phyloP scores from a whole-genome alignment of 30 jellyfish, hydroid and myxozoan species.

The Pseudorhiza aurosa region DNA sequence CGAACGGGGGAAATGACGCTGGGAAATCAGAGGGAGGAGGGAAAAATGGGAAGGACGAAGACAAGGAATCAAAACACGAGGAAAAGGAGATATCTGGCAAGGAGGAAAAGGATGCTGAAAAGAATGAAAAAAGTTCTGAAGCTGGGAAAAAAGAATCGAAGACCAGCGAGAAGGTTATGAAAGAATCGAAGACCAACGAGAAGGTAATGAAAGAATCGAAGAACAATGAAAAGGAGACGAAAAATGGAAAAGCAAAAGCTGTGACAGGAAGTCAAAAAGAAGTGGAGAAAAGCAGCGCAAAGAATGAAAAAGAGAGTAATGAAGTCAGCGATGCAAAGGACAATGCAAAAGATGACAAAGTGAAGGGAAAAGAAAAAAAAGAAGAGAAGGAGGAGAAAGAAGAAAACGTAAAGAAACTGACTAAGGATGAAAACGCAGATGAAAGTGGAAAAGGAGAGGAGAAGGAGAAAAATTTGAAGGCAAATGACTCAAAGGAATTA shows the following conservation, averaged over 20 bases:
- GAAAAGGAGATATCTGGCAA: slow-evolving; percentile 2
- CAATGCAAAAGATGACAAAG: not conserved
- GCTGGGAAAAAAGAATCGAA: not conserved
- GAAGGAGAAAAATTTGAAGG: slow-evolving; percentile 5
- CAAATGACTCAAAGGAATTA: not conserved
- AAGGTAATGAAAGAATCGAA: not conserved
- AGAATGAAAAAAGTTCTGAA: not conserved
- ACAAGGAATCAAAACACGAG: not conserved
- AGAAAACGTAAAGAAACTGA: not conserved
- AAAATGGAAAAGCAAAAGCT: not conserved
- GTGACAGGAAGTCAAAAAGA: slow-evolving; percentile 16
- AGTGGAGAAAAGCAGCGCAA: not conserved
- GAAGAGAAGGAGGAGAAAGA: slow-evolving; percentile 3
- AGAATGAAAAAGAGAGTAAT: not conserved
- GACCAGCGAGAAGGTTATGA: slow-evolving; percentile 7
- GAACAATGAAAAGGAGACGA: not conserved
- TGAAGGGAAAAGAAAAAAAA: not conserved
- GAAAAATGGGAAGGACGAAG: slow-evolving; percentile 8
- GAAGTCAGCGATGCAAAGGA: not conserved
- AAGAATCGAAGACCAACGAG: not conserved
- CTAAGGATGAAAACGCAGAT: not conserved
- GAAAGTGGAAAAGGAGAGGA: not conserved
- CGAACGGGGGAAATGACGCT: not conserved
- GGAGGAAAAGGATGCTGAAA: not conserved
- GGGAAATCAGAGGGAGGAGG: not conserved